Evolutionary conservation across 2,113 vertebrate genomes (phyloP), one percentile per base, ranked within the genome.

Genomic region (Romanogobio albipinnatus): DNA sequence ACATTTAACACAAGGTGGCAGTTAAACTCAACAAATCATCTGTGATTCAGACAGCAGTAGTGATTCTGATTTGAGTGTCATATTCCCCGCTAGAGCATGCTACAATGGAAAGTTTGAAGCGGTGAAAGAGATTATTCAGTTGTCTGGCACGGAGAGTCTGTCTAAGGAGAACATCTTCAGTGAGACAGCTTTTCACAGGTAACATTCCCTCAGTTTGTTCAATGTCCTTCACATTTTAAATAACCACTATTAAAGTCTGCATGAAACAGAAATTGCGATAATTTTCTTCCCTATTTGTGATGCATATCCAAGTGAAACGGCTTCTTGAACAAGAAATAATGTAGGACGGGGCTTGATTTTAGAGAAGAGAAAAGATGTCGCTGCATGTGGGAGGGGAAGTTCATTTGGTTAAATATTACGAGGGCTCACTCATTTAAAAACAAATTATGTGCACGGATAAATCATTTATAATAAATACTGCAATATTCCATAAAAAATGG

Each of bases 81-180:
- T 53, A 11, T 9, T 84, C 19, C 87, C 89, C 36, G 53, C 82
- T 90, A 99, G 98, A 22, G 97, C 97, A 1, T 98, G 97, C 59
- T 99, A 98, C 89, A 97, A 94, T 3, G 98, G 97, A 0, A 97
- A 96, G 89, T 94, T 95, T 85, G 96, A 96, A 49, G 94, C 95
- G 0, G 96, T 93, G 77, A 97, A 96, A 89, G 97, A 97, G 90
- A 93, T 99, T 0, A 90, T 99, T 49, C 95, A 97, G 87, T 90
- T 96, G 61, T 95, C 97, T 0, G 96, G 97, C 81, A 94, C 95
- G 36, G 98, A 99, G 76, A 98, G 97, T 66, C 93, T 99, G 86
- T 91, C 93, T 14, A 99, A 98, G 85, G 98, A 99, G 90, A 99
- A 99, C 43, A 98, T 99, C 88, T 98, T 99, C 93, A 99, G 98